phyloP scores from a whole-genome alignment of 2,888 invertebrate species.

The Rhogogaster chlorosoma region DNA sequence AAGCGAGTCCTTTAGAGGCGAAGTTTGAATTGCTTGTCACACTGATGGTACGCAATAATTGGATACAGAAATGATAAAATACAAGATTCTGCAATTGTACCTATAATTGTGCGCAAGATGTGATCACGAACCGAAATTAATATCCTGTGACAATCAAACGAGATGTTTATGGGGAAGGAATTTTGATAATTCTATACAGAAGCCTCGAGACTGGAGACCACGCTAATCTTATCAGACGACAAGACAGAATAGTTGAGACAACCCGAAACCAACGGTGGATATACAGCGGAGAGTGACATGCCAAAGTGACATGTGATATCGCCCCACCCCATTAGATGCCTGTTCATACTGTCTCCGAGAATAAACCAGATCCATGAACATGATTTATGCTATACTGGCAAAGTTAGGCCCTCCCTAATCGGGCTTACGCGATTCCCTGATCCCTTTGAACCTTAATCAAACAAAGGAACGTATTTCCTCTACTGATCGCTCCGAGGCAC shows the following conservation, averaged over 20 bases:
- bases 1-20: background rate
- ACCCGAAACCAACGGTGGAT: background rate
- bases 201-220: background rate
- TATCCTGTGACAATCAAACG: background rate
- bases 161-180: background rate
- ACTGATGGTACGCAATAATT: background rate
- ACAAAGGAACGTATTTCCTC: conserved; percentile 12
- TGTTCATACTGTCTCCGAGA: conserved; percentile 4
- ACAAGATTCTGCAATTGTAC: background rate
- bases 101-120: background rate
- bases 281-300: background rate
- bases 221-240: conserved; percentile 13
- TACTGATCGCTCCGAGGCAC: too few relatives aligned
- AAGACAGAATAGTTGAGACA: background rate
- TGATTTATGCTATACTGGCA: conserved; percentile 5
- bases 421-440: background rate
- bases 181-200: background rate
- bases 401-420: background rate
- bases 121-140: background rate
- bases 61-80: background rate
- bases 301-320: conserved; percentile 41
- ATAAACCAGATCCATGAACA: conserved; percentile 10
- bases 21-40: background rate
- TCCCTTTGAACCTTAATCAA: conserved; percentile 18
- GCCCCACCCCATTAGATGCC: background rate